Evolutionary conservation across 2,113 vertebrate species (phyloP), one percentile per base, ranked within the genome.

Genomic region (Xenus cinereus): DNA sequence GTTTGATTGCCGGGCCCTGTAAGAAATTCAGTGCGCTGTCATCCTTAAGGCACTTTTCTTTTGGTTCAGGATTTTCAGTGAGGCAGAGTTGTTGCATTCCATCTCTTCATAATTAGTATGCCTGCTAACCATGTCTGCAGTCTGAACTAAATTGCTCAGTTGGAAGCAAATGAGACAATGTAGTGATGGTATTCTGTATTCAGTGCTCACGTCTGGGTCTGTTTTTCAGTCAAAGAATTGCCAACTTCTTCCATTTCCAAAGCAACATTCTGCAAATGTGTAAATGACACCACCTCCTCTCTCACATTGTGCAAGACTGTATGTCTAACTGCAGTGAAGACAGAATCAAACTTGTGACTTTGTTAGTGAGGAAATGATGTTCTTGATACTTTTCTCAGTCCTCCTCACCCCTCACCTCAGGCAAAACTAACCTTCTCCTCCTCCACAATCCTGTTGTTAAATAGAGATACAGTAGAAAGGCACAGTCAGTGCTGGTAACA

Each of bases 201-300:
- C 90, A 59, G 50, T 76, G 68, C 59, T 96, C 90, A 77, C 2
- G 53, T 62, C 90, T 84, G 22, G 27, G 54, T 90, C 68, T 84
- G 80, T 45, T 90, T 96, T 79, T 74, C 62, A 54, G 57, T 86
- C 66, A 83, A 68, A 91, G 72, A 79, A 87, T 94, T 89, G 37
- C 85, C 79, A 91, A 46, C 48, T 63, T 72, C 89, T 92, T 56
- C 26, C 28, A n/a, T 73, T 95, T 94, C 57, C n/a, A 50, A 82
- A 87, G 76, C 88, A 96, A 59, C 73, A 18, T 95, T 94, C 83
- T 85, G 93, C 72, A 87, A 16, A 96, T 28, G 87, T 93, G 95
- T 95, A 93, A 97, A 89, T 89, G 95, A 95, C 93, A 89, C 97
- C 84, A 94, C 91, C 96, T 96, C 95, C 87, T 94, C 95, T 93